These are phyloP conservation scores for Brachypteracias leptosomus DNA, from an alignment of 2,113 vertebrate genomes.

Conservation along the genomic window DNA sequence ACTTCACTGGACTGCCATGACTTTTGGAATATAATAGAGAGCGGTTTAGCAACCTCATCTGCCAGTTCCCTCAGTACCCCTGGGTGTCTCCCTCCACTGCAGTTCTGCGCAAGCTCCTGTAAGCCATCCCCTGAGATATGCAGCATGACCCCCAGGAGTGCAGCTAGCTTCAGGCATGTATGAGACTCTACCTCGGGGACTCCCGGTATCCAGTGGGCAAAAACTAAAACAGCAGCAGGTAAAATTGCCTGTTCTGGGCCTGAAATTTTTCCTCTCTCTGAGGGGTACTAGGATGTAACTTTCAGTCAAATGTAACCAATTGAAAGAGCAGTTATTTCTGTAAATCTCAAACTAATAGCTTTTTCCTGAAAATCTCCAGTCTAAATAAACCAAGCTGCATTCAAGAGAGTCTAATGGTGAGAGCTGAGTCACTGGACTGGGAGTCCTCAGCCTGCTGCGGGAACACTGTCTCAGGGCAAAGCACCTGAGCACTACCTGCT, in stretches of 20 bases:
- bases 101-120: background rate
- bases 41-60: too few relatives aligned
- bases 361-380: background rate
- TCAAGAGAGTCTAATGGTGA: background rate
- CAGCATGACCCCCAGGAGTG: rapidly evolving
- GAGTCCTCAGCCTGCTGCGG: background rate
- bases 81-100: background rate
- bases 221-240: background rate
- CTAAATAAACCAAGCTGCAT: background rate
- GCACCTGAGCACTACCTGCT: background rate
- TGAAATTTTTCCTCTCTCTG: background rate
- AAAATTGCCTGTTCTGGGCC: background rate
- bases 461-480: background rate
- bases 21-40: too few relatives aligned
- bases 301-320: background rate
- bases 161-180: background rate
- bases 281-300: background rate
- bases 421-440: background rate
- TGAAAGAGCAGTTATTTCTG: background rate
- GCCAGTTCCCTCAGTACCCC: too few relatives aligned
- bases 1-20: too few relatives aligned
- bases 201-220: background rate
- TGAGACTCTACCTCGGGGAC: rapidly evolving
- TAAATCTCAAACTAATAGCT: background rate
- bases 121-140: rapidly evolving